phyloP scores from a whole-genome alignment of 2,888 invertebrate species.

The Nomada lathburiana region DNA sequence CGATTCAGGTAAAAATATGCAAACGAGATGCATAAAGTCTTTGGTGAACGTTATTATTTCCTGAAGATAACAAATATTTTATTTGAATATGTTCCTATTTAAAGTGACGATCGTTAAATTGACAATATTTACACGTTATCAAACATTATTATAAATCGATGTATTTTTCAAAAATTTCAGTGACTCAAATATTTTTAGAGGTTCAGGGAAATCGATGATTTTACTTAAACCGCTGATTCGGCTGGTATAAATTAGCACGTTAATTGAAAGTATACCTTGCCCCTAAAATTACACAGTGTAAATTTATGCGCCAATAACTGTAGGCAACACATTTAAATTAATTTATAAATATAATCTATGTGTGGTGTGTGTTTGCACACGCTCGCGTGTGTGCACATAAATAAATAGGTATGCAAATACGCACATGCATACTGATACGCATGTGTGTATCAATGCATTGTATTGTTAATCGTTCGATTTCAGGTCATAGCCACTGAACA shows the following conservation, averaged over 20 bases:
- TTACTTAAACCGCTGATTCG: conserved; percentile 55
- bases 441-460: conserved; percentile 18
- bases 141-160: conserved; percentile 25
- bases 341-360: conserved; percentile 35
- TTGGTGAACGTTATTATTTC: background rate
- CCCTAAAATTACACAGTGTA: conserved; percentile 33
- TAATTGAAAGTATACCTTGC: conserved; percentile 42
- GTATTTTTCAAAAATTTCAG: conserved; percentile 31
- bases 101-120: conserved; percentile 32
- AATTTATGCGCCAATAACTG: conserved; percentile 50
- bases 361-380: conserved; percentile 3
- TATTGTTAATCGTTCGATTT: conserved; percentile 26
- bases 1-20: conserved; percentile 17
- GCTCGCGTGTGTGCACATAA: background rate
- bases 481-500: conserved; percentile 47
- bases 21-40: conserved; percentile 20
- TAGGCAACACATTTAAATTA: conserved; percentile 46
- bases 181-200: conserved; percentile 49
- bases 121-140: conserved; percentile 34
- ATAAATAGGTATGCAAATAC: conserved; percentile 11
- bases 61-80: background rate
- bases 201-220: conserved; percentile 71
- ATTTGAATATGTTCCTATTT: conserved; percentile 17
- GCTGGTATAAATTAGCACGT: conserved; percentile 44
- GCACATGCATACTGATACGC: conserved; percentile 8